Percentiles rank a stretch among this genome's conserved stretches.
These are phyloP conservation scores for Hemibagrus wyckioides DNA, from an alignment of 2,113 vertebrate genomes.

Conservation along the genomic window DNA sequence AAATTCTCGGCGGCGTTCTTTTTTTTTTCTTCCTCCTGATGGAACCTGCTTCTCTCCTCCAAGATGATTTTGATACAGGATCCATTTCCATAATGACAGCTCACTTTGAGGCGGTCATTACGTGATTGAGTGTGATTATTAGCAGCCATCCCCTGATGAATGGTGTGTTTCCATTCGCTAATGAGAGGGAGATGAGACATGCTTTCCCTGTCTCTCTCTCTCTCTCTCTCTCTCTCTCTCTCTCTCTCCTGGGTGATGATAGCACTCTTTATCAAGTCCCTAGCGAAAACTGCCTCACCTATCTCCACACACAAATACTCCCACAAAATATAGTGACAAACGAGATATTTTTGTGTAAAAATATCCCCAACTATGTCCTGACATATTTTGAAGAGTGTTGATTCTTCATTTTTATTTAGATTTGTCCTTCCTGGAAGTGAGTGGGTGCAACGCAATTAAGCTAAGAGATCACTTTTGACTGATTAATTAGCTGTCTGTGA, in stretches of 20 bases:
- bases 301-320: slow-evolving; percentile 11
- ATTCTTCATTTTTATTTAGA: neutral
- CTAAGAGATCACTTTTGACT: slow-evolving; percentile 7
- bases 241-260: slow-evolving; percentile 58
- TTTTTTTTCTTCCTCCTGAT: slow-evolving; percentile 26
- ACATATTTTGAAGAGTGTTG: neutral
- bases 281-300: slow-evolving; percentile 35
- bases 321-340: neutral
- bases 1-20: slow-evolving; percentile 3
- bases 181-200: slow-evolving; percentile 66
- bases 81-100: slow-evolving; percentile 64
- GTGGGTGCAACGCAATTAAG: slow-evolving; percentile 24
- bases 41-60: slow-evolving; percentile 33
- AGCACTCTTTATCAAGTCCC: slow-evolving; percentile 52
- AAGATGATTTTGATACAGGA: slow-evolving; percentile 59
- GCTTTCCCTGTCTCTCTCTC: slow-evolving; percentile 41
- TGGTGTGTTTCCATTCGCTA: slow-evolving; percentile 69
- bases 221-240: slow-evolving; percentile 31
- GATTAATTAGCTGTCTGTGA: slow-evolving; percentile 28
- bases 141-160: slow-evolving; percentile 65
- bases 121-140: slow-evolving; percentile 71
- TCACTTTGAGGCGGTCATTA: slow-evolving; percentile 64
- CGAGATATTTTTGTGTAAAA: neutral
- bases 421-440: neutral
- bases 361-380: neutral